Evolutionary conservation across 2,797 vertebrate genomes (phyloP).

Genomic region (Fringilla coelebs): DNA sequence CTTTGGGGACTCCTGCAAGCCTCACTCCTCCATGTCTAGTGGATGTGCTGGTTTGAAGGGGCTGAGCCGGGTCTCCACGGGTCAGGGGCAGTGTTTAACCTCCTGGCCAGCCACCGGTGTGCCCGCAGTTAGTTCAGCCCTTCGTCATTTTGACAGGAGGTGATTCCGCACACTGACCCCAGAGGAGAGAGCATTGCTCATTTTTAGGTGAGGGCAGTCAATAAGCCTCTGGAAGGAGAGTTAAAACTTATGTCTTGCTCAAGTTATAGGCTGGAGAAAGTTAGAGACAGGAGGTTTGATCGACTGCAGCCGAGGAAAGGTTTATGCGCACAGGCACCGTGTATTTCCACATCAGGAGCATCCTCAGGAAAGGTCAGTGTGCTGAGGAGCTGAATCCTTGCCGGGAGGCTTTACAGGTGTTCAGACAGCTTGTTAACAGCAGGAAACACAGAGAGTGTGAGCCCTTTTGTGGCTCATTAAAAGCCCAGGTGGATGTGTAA

Average conservation of each 20-base stretch:
- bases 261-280: background rate
- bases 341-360: background rate
- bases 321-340: background rate
- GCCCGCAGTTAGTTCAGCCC: background rate
- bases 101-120: background rate
- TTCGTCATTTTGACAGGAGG: background rate
- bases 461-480: background rate
- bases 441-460: background rate
- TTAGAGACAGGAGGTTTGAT: background rate
- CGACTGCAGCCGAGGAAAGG: background rate
- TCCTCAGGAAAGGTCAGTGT: background rate
- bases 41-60: accelerated
- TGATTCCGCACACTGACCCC: background rate
- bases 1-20: background rate
- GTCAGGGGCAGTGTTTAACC: background rate
- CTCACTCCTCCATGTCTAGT: background rate
- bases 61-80: background rate
- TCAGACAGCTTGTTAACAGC: constrained; percentile 35
- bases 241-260: background rate
- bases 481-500: background rate
- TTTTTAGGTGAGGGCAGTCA: background rate
- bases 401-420: background rate
- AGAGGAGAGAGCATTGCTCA: background rate
- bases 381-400: background rate
- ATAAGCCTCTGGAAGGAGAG: background rate